phyloP scores from a whole-genome alignment of 2,888 invertebrate genomes.

The Microplitis deprimator region DNA sequence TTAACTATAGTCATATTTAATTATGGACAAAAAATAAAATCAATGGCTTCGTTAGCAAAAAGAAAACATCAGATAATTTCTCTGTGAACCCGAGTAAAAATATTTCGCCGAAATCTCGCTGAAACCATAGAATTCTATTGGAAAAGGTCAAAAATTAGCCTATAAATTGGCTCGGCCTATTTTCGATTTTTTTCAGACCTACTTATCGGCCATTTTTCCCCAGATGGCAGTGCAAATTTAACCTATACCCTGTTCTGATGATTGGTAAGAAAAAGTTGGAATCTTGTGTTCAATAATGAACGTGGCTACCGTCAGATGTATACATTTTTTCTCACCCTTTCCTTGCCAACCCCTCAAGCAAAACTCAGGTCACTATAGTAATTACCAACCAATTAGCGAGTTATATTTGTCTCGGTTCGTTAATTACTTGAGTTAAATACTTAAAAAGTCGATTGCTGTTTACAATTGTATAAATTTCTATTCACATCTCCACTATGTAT shows the following conservation, averaged over 20 bases:
- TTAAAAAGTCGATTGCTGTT: conserved; percentile 2
- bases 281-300: not conserved
- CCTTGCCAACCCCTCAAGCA: conserved; percentile 36
- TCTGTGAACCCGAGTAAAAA: too few species aligned
- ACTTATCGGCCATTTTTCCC: too few species aligned
- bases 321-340: conserved; percentile 29
- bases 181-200: too few species aligned
- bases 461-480: not conserved
- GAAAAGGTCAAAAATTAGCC: too few species aligned
- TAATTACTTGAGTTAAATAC: conserved; percentile 67
- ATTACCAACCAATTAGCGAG: conserved; percentile 69
- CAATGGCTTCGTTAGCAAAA: too few species aligned
- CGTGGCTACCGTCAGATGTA: conserved; percentile 15
- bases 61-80: too few species aligned
- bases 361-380: conserved; percentile 63
- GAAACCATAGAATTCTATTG: too few species aligned
- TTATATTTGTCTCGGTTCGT: conserved; percentile 65
- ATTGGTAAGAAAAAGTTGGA: conserved; percentile 8
- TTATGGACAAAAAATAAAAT: too few species aligned
- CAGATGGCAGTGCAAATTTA: too few species aligned
- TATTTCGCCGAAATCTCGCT: too few species aligned
- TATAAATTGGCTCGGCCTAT: too few species aligned
- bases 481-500: not conserved
- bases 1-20: too few species aligned
- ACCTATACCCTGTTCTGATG: not conserved